phyloP scores from a whole-genome alignment of 2,113 vertebrate genomes.

The Bubo blakistoni region DNA sequence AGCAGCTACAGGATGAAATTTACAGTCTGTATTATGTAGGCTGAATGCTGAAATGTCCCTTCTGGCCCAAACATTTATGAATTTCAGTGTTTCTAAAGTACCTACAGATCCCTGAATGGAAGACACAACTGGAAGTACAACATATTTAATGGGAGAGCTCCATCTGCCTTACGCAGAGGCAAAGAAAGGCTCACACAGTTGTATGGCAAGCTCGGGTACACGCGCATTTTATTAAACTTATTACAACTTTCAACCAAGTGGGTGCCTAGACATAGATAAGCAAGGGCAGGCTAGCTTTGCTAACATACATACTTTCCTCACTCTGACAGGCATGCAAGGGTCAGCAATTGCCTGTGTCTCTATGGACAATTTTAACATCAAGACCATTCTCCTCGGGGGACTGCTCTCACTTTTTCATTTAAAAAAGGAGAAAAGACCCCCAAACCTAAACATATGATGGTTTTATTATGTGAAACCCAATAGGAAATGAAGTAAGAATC shows the following conservation, averaged over 20 bases:
- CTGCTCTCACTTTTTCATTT: slow-evolving; percentile 55
- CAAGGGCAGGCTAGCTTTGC: not conserved
- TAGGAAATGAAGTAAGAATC: slow-evolving; percentile 76
- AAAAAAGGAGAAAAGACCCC: slow-evolving; percentile 46
- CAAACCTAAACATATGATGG: slow-evolving; percentile 50
- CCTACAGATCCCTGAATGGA: not conserved
- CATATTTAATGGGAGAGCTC: not conserved
- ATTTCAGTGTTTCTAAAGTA: not conserved
- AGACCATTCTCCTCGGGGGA: slow-evolving; percentile 57
- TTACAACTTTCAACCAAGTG: not conserved
- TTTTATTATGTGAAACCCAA: slow-evolving; percentile 75
- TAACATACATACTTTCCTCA: slow-evolving; percentile 3
- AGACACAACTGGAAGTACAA: not conserved
- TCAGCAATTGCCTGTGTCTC: not conserved
- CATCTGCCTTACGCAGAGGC: rapidly evolving
- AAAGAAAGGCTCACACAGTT: not conserved
- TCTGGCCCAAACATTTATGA: not conserved
- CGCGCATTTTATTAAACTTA: not conserved
- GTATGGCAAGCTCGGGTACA: not conserved
- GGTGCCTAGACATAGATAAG: not conserved
- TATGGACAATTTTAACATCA: slow-evolving; percentile 59
- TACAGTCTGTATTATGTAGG: not conserved
- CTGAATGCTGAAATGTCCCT: not conserved
- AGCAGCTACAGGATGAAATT: not conserved
- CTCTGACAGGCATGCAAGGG: not conserved